A percentile compares a stretch with the other conserved stretches of the same genome.
These are phyloP conservation scores for Rhincodon typus DNA, from an alignment of 2,797 vertebrate genomes.

Conservation along the genomic window DNA sequence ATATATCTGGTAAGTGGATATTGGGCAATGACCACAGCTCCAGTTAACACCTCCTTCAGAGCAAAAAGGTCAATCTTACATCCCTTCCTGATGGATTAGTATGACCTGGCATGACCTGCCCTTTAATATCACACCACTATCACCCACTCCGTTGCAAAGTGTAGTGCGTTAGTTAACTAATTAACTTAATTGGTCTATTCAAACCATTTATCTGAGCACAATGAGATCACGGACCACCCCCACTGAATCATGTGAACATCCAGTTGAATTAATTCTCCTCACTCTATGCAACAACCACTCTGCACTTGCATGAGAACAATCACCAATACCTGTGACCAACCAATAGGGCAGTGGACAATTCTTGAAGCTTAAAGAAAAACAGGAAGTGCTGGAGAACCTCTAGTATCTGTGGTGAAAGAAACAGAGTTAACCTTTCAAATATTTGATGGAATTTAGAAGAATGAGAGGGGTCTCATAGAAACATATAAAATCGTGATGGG, in stretches of 20 bases:
- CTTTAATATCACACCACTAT: background rate
- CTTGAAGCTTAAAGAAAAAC: too few species aligned
- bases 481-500: too few species aligned
- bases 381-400: too few species aligned
- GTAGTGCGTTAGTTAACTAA: slow-evolving; percentile 4
- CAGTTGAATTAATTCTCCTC: background rate
- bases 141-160: background rate
- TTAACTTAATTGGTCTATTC: slow-evolving; percentile 31
- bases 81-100: background rate
- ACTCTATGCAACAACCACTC: background rate
- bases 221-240: background rate
- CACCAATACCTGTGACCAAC: background rate
- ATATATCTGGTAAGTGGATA: background rate
- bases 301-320: background rate
- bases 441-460: too few species aligned
- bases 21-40: background rate
- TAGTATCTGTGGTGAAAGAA: too few species aligned
- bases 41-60: background rate
- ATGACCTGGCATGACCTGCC: background rate
- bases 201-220: background rate
- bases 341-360: background rate
- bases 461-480: too few species aligned
- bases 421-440: too few species aligned
- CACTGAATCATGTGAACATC: background rate
- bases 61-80: slow-evolving; percentile 8